Evolutionary conservation across 2,113 vertebrate genomes (phyloP).

Genomic region (Jacana jacana): DNA sequence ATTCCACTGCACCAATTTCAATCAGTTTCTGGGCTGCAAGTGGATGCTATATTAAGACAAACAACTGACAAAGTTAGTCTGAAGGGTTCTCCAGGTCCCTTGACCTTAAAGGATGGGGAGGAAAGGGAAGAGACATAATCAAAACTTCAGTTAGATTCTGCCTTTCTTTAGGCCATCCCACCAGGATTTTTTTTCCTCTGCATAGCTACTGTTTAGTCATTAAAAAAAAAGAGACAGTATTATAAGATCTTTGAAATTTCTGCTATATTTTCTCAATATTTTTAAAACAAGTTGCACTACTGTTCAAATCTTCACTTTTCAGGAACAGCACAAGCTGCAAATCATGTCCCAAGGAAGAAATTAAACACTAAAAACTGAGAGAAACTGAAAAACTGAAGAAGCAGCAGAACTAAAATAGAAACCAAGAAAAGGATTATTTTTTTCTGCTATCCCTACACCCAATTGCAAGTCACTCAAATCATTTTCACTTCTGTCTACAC

Average conservation of each 20-base stretch:
- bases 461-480: neutral
- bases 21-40: conserved; percentile 85
- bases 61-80: neutral
- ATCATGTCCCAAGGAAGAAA: neutral
- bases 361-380: neutral
- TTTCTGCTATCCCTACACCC: neutral
- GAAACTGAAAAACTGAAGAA: neutral
- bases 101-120: neutral
- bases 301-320: neutral
- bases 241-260: neutral
- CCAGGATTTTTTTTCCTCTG: neutral
- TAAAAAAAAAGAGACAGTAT: neutral
- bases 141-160: neutral
- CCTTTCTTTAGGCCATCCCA: neutral
- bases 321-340: neutral
- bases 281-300: neutral
- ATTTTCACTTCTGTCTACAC: neutral
- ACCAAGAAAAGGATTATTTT: accelerated
- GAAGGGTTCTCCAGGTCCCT: neutral
- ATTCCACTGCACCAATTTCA: conserved; percentile 91
- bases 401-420: neutral
- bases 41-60: conserved; percentile 79
- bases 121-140: neutral
- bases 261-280: neutral
- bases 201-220: neutral